Base-by-base conservation (phyloP, 2,888 invertebrate genomes). In the Polydrusus cervinus region DNA sequence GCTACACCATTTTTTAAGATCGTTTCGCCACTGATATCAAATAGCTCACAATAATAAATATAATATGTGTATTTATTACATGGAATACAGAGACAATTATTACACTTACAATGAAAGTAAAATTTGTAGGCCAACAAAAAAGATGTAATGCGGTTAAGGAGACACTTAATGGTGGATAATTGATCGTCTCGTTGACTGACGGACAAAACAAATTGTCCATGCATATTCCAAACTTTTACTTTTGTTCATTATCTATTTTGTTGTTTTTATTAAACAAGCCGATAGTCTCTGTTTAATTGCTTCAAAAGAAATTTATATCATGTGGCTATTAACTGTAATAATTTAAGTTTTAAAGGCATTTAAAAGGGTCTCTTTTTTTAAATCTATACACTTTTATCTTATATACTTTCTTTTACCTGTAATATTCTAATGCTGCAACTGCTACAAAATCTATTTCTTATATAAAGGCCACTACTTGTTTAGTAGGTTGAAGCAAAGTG, bases 61-160 rank as follows among this genome's bases (percentile, higher is more conserved):
- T 25, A 45, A 5, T 53, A 51, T 20, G 8, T 53, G 25, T 53
- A 30, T 13, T 10, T 53, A 53, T 25, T 38, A 55, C 18, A 60
- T 10, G 38, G 57, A 38, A 60, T 60, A 60, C 38, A 34, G 25
- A 57, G 30, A 14, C 16, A n/a, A n/a, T 9, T 34, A 57, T 57
- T 34, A 57, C 14, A 34, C 14, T 34, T 38, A 38, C 38, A 16
- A 60, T 60, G 57, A 60, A 60, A 60, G 57, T 60, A 60, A 60
- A 60, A 60, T 38, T 60, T 60, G 57, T 60, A 60, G 57, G 57
- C 38, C 57, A 60, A 34, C 38, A 60, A 60, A 60, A 57, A 60
- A 38, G 57, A 60, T 14, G 38, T 60, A 60, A 60, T 60, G 57
- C 57, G 38, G 57, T 60, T 60, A 60, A 60, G 57, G 38, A 6